These are phyloP conservation scores for Cantharis flavilabris DNA, from an alignment of 2,888 invertebrate species.

Conservation along the genomic window DNA sequence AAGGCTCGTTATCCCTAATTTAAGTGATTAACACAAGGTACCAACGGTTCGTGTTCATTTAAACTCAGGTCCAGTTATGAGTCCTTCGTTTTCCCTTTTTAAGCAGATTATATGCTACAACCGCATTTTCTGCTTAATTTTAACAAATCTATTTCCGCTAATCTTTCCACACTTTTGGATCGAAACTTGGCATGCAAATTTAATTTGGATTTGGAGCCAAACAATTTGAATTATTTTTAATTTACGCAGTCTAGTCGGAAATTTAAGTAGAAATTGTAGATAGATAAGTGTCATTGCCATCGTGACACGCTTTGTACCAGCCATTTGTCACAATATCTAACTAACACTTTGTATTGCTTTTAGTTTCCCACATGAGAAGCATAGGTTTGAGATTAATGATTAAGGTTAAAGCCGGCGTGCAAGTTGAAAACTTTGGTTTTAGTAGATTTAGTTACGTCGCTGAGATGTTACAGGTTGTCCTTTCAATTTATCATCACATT, in stretches of 20 bases:
- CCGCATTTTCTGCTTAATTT: conserved; percentile 18
- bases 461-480: background rate
- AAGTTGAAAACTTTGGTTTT: conserved; percentile 1
- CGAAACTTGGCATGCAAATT: background rate
- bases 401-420: background rate
- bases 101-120: conserved; percentile 20
- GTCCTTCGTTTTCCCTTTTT: conserved; percentile 19
- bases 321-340: background rate
- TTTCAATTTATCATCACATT: background rate
- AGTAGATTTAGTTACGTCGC: background rate
- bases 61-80: background rate
- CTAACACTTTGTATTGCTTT: background rate
- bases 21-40: conserved; percentile 38
- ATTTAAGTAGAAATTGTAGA: background rate
- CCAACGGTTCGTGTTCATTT: conserved; percentile 14
- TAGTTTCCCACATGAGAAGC: background rate
- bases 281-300: background rate
- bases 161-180: background rate
- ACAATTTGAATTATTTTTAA: background rate
- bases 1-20: conserved; percentile 40
- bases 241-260: background rate
- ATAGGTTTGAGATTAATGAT: background rate
- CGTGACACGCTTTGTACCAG: background rate
- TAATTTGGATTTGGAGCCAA: background rate
- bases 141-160: conserved; percentile 10